A percentile compares a stretch with the other conserved stretches of the same genome.
phyloP scores from a whole-genome alignment of 2,797 vertebrate species.

The Champsocephalus gunnari region DNA sequence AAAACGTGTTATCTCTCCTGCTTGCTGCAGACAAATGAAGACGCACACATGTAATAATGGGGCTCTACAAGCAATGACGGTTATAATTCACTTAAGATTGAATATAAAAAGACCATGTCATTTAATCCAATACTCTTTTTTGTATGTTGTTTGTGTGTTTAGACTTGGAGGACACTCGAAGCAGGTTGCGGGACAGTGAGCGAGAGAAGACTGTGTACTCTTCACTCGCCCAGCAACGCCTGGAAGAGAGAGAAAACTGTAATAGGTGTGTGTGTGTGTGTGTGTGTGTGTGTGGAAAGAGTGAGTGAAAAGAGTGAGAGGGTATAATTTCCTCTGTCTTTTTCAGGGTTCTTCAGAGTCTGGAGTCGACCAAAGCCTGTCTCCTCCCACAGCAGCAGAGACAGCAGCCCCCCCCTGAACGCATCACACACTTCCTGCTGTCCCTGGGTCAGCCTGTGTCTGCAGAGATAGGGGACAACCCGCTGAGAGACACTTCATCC shows the following conservation, averaged over 20 bases:
- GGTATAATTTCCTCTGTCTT: background rate
- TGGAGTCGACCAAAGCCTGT: background rate
- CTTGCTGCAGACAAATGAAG: too few relatives aligned
- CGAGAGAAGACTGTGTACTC: slow-evolving; percentile 86
- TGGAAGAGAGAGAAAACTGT: slow-evolving; percentile 81
- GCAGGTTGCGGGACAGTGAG: slow-evolving; percentile 84
- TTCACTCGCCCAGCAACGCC: slow-evolving; percentile 84
- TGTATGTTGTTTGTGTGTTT: slow-evolving; percentile 75
- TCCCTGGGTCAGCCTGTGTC: slow-evolving; percentile 43
- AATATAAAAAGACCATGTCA: background rate
- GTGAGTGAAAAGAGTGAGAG: background rate
- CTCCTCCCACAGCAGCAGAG: background rate
- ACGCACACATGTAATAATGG: too few relatives aligned
- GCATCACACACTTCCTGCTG: slow-evolving; percentile 65
- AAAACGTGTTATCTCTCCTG: too few relatives aligned
- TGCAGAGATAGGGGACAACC: slow-evolving; percentile 24
- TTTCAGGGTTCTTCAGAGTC: slow-evolving; percentile 49
- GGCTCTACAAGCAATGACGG: too few relatives aligned
- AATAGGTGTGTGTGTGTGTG: slow-evolving; percentile 40
- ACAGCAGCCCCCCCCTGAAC: slow-evolving; percentile 12
- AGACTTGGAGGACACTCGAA: slow-evolving; percentile 82
- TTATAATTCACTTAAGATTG: background rate
- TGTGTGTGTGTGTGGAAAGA: background rate
- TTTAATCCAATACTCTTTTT: background rate
- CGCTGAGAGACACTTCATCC: background rate